Evolutionary conservation across 64 coral and sea anemone species (phyloP), one percentile per base, ranked within the genome.

Genomic region (Dendronephthya gigantea): DNA sequence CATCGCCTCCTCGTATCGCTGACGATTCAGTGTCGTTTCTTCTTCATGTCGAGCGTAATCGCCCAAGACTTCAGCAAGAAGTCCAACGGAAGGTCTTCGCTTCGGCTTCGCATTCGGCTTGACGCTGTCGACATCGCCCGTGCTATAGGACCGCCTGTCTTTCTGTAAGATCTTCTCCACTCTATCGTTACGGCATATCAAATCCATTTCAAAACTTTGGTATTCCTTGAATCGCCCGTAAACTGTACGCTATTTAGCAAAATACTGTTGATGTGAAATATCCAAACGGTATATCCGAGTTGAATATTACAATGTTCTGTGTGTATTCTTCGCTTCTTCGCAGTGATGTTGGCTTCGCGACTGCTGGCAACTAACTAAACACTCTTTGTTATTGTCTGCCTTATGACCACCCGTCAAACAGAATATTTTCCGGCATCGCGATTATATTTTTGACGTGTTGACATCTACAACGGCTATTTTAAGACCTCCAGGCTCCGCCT

Each of bases 31-130:
- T 9, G 32, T 79, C 3, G 72, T 79, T 9, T 79, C 72, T 79
- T 79, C 72, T 79, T 79, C 72, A 29, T 79, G 72, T 1, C 72
- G 30, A 9, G 72, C 72, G 32, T 79, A 79, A 19, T 79, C 72
- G 36, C 30, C 72, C 15, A 79, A 29, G 9, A 79, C 36, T 79
- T 79, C 72, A 36, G 72, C 30, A 12, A 79, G 72, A 36, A 79
- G 36, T 29, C 72, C 72, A n/a, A 62, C 55, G 11, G 72, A 79
- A 28, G 72, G 72, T 79, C 72, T 34, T 0, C 72, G 72, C 55
- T 27, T 62, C 55, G 55, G 55, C 25, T 62, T 62, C 10, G 55
- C 19, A 7, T 15, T 23, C 25, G 7, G 3, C 6, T 62, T 62
- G 0, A 62, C 17, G 8, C 7, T 62, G 19, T 62, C 55, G 17